Conservation (phyloP, 2,888 invertebrate genomes). For the Drosophila cognata region DNA sequence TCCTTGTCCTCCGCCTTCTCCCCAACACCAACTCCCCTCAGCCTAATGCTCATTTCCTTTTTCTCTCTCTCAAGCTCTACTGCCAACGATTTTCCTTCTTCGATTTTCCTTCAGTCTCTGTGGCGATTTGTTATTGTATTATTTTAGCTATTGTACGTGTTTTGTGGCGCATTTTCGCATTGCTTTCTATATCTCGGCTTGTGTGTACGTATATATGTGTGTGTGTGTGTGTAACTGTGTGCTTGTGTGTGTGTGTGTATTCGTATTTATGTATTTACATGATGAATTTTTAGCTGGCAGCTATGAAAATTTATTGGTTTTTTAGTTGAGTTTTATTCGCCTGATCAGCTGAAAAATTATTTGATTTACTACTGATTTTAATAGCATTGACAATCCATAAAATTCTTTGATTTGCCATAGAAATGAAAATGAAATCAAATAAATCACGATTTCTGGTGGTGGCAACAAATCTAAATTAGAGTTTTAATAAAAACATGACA, state of each 20-base stretch:
- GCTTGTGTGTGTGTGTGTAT: constrained; percentile 5
- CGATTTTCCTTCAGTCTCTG: constrained; percentile 17
- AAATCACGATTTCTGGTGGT: background rate
- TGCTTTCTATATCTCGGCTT: constrained; percentile 18
- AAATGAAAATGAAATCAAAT: constrained; percentile 12
- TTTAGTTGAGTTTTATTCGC: constrained; percentile 29
- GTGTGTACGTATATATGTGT: background rate
- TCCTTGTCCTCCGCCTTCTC: background rate
- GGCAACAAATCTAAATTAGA: background rate
- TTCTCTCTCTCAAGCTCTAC: constrained; percentile 17
- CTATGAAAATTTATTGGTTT: constrained; percentile 47
- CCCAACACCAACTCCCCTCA: background rate
- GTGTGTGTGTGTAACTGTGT: constrained; percentile 10
- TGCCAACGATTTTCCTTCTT: constrained; percentile 23
- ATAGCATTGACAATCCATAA: constrained; percentile 11
- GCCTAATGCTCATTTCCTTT: constrained; percentile 22
- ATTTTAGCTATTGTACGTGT: constrained; percentile 55
- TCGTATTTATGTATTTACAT: constrained; percentile 44
- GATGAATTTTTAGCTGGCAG: constrained; percentile 53
- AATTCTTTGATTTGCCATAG: background rate
- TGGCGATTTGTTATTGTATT: constrained; percentile 66
- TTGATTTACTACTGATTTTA: constrained; percentile 28
- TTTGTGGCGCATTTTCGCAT: constrained; percentile 26
- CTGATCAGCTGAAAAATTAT: constrained; percentile 18
- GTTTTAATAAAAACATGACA: background rate